Base-by-base conservation (phyloP, 2,888 invertebrate genomes). In the Alviniconcha strummeri region DNA sequence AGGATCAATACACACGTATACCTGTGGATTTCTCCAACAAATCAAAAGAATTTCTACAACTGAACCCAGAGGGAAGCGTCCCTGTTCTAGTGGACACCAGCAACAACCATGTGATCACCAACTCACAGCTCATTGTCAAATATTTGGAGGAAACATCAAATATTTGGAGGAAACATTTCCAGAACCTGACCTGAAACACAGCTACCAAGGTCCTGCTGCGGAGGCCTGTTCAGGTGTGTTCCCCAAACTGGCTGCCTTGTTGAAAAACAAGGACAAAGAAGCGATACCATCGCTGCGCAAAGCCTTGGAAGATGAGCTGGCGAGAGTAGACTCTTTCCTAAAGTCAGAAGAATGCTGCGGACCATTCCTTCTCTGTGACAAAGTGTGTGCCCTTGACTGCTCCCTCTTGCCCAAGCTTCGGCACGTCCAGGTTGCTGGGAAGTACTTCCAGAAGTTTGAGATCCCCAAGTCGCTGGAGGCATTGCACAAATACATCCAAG, bases 11-110 rank as follows among this genome's bases (percentile, higher is more conserved):
- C 52, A 86, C 86, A 36, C 75, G 88, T 4, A 85, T 69, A 5
- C 85, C 87, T 9, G 83, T 90, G 1, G 86, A 89, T 74, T 84
- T 87, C 17, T 56, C 52, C 5, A 86, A 88, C 56, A 90, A 89
- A 79, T 85, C 89, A 15, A 86, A 86, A 9, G 87, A 84, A 36
- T 89, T 89, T 67, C 81, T 89, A 8, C 76, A 85, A 36, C 80
- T 90, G 36, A 88, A 88, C 75, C 86, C 87, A 7, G 86, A 84
- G 54, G 90, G 89, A 4, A 88, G 85, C 69, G 88, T 89, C 2
- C 90, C 90, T 54, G 90, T 90, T 1, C 81, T 90, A 15, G 83
- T 89, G 5, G 89, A 90, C 79, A 82, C 84, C 13, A 82, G 85
- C 17, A 84, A 79, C 7, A 81, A 88, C 55, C 84, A 85, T 67